These are phyloP conservation scores for Octopus bimaculoides DNA, from an alignment of 1,140 invertebrate genomes.

Conservation along the genomic window DNA sequence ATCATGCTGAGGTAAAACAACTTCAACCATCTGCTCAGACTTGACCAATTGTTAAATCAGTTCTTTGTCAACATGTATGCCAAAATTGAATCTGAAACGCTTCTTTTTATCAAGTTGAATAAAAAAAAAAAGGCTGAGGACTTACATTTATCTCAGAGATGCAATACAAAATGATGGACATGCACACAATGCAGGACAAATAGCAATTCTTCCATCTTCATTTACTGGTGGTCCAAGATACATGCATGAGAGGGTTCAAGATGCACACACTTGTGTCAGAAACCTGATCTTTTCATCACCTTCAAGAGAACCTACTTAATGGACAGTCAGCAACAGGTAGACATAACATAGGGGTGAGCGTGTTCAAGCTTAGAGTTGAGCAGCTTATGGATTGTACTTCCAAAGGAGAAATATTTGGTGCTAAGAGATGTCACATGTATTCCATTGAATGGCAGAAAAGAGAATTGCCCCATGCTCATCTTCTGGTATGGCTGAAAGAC, in stretches of 20 bases:
- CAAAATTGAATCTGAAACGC: slow-evolving; percentile 46
- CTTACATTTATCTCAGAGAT: slow-evolving; percentile 35
- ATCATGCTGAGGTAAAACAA: no score
- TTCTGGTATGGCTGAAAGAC: slow-evolving; percentile 55
- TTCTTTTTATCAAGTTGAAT: slow-evolving; percentile 38
- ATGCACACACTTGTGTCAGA: slow-evolving; percentile 60
- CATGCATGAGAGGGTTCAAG: slow-evolving; percentile 58
- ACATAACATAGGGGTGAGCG: slow-evolving; percentile 57
- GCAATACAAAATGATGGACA: slow-evolving; percentile 24
- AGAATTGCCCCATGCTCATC: slow-evolving; percentile 61
- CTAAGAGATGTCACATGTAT: slow-evolving; percentile 26
- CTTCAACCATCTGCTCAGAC: no score
- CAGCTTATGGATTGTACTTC: slow-evolving; percentile 6
- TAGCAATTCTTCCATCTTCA: slow-evolving; percentile 54
- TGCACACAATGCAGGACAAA: slow-evolving; percentile 39
- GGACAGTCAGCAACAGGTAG: slow-evolving; percentile 45
- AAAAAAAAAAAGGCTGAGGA: slow-evolving; percentile 24
- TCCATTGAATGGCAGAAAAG: slow-evolving; percentile 62
- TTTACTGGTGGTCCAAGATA: slow-evolving; percentile 53
- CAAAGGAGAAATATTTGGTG: slow-evolving; percentile 29
- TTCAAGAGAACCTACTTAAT: slow-evolving; percentile 40
- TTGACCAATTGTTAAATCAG: no score
- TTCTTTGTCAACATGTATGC: slow-evolving; percentile 57
- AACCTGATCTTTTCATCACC: slow-evolving; percentile 58
- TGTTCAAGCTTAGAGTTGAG: slow-evolving; percentile 60